Percentiles rank a stretch among this genome's conserved stretches.
phyloP scores from a whole-genome alignment of 1,140 invertebrate species.

The Harpegnathos saltator region DNA sequence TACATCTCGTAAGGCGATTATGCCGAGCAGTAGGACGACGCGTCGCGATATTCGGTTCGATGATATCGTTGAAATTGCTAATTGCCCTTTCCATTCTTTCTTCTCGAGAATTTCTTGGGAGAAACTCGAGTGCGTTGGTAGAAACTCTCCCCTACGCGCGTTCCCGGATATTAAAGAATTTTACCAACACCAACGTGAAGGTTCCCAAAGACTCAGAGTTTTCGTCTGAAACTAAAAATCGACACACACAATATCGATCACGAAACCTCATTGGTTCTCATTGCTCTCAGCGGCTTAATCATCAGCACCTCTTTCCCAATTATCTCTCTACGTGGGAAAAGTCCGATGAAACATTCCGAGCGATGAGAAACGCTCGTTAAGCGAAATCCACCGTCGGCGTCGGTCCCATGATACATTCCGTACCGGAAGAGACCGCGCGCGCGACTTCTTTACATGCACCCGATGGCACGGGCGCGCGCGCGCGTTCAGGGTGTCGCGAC shows the following conservation, averaged over 20 bases:
- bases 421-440: constrained; percentile 32
- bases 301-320: too few relatives aligned
- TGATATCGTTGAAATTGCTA: neutral
- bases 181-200: neutral
- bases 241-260: neutral
- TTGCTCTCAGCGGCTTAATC: neutral
- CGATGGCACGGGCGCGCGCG: constrained; percentile 22
- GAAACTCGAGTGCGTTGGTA: too few relatives aligned
- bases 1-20: constrained; percentile 9
- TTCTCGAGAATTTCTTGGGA: too few relatives aligned
- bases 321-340: too few relatives aligned
- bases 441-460: constrained; percentile 52
- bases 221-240: neutral
- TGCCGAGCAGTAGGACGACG: neutral
- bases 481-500: neutral
- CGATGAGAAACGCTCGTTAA: constrained; percentile 22
- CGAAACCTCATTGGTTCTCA: neutral
- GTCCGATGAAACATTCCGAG: too few relatives aligned
- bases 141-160: too few relatives aligned
- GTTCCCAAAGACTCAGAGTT: neutral
- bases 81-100: neutral
- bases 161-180: neutral
- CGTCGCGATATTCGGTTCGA: neutral
- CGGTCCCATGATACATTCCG: constrained; percentile 5
- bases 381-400: constrained; percentile 19